Evolutionary conservation across 1,140 invertebrate genomes (phyloP), one percentile per base, ranked within the genome.

Genomic region (Daktulosphaira vitifoliae): DNA sequence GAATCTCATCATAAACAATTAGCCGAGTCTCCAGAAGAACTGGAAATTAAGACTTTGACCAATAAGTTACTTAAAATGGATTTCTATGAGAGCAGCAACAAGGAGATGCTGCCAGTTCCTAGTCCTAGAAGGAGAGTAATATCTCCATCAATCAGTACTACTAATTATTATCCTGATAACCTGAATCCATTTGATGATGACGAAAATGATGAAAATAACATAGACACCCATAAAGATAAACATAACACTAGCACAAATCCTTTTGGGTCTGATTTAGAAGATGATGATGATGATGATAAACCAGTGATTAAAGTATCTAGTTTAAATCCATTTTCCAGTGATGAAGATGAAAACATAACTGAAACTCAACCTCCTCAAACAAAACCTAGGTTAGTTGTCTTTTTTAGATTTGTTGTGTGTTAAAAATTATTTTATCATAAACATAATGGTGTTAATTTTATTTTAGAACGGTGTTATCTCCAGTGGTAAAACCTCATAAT

Each of bases 151-250:
- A 25, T 29, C 18, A 49, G 25, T 11, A 15, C 11, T 29, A 16
- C 11, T 33, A 33, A 29, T 1, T 73, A 80, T 26, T 91, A 92
- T 77, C 89, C 89, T 0, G 79, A 82, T 49, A 81, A 85, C 68
- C 76, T 91, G 52, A 92, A 92, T 80, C 89, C 89, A 3, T 90
- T 90, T 74, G 82, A 73, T 13, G 76, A 81, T 42, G 83, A 84
- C 56, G 83, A 84, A 26, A 78, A 81, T 8, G 80, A 81, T n/a
- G 76, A 77, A 42, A 74, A 71, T 16, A 67, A 73, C 65, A 72
- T 70, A 71, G n/a, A 26, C 11, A 8, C 20, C 74, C 76, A 69
- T 38, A 53, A 68, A 71, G n/a, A 26, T 15, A n/a, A 22, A 74
- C 75, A 69, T 33, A 54, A 68, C 6, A 39, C 54, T 26, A 78